Conservation (phyloP, 1,140 invertebrate species). For the Carposina sasakii region DNA sequence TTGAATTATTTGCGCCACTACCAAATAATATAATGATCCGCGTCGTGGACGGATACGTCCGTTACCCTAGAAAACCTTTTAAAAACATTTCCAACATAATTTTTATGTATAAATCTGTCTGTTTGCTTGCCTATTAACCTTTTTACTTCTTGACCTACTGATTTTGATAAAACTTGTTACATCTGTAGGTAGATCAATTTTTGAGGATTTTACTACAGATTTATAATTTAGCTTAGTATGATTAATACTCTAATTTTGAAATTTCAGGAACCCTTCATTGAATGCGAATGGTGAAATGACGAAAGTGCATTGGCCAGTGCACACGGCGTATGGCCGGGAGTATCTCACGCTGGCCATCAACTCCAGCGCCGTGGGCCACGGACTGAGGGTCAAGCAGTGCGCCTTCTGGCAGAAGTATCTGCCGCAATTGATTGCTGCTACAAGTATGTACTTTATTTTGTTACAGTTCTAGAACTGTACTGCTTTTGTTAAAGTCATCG, state of each 20-base stretch:
- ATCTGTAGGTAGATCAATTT: no score
- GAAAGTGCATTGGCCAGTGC: slow-evolving; percentile 86
- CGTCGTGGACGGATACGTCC: neutral
- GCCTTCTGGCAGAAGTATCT: slow-evolving; percentile 97
- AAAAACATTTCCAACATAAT: neutral
- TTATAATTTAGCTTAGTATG: no score
- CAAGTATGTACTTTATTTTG: slow-evolving; percentile 72
- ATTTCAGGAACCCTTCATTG: slow-evolving; percentile 77
- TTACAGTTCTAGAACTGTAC: no score
- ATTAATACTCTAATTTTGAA: no score
- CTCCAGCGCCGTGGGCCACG: slow-evolving; percentile 85
- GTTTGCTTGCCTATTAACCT: no score
- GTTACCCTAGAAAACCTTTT: neutral
- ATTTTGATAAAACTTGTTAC: no score
- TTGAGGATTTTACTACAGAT: no score
- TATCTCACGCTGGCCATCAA: slow-evolving; percentile 89
- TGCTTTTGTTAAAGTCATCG: no score
- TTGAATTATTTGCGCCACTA: neutral
- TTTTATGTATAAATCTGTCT: neutral
- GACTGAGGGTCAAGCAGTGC: slow-evolving; percentile 91
- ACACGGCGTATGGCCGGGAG: slow-evolving; percentile 86
- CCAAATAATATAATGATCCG: neutral
- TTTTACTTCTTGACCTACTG: no score
- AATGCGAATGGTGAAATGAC: slow-evolving; percentile 78
- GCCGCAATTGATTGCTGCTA: slow-evolving; percentile 87